phyloP scores from a whole-genome alignment of 2,113 vertebrate species.

The Mus musculus region GRCm39 chr1:128224501-128225000 shows the following conservation, averaged over 20 bases:
- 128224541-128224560: not conserved
- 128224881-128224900: too few relatives aligned
- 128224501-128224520: not conserved
- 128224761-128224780: not conserved
- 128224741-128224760: too few relatives aligned
- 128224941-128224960: too few relatives aligned
- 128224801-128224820: too few relatives aligned
- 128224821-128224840: not conserved
- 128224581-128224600: not conserved
- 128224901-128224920: too few relatives aligned
- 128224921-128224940: too few relatives aligned
- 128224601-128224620: not conserved
- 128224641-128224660: not conserved
- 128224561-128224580: not conserved
- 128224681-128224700: not conserved
- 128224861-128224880: too few relatives aligned
- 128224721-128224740: not conserved
- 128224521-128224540: not conserved
- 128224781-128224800: too few relatives aligned
- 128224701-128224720: not conserved
- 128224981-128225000: not conserved
- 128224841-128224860: too few relatives aligned
- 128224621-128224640: not conserved
- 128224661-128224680: not conserved
- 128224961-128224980: too few relatives aligned